A percentile compares a stretch with the other conserved stretches of the same genome.
These are phyloP conservation scores for Ooceraea biroi DNA, from an alignment of 1,140 invertebrate species.

Conservation along the genomic window DNA sequence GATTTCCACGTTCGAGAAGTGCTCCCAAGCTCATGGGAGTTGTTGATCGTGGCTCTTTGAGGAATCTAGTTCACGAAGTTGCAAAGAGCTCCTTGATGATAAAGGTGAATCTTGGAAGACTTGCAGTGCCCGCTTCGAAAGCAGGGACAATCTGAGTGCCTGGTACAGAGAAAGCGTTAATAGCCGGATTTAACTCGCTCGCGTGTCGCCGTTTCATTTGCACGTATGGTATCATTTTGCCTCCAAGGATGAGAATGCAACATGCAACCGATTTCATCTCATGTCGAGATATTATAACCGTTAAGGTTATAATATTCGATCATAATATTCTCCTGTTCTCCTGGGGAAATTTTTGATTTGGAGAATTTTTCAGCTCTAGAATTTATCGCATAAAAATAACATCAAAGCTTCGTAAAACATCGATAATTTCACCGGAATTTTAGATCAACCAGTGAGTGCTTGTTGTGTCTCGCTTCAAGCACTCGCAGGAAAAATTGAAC, in stretches of 20 bases:
- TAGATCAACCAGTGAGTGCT: background rate
- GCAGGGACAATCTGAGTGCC: background rate
- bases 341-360: too few relatives aligned
- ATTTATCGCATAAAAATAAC: background rate
- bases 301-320: background rate
- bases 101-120: background rate
- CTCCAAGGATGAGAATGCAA: background rate
- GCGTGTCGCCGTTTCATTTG: background rate
- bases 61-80: slow-evolving; percentile 53
- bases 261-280: background rate
- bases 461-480: background rate
- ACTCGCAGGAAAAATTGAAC: background rate
- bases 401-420: background rate
- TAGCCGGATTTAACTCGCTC: background rate
- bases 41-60: slow-evolving; percentile 40
- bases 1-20: slow-evolving; percentile 24
- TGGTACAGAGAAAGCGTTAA: slow-evolving; percentile 27
- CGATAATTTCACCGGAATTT: background rate
- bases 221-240: background rate
- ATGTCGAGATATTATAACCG: too few relatives aligned
- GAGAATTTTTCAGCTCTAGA: background rate
- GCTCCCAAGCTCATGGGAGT: slow-evolving; percentile 10
- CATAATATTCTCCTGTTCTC: background rate
- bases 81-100: background rate
- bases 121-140: slow-evolving; percentile 17